Base-by-base conservation (phyloP, 2,888 invertebrate genomes). In the Epirrhoe alternata region DNA sequence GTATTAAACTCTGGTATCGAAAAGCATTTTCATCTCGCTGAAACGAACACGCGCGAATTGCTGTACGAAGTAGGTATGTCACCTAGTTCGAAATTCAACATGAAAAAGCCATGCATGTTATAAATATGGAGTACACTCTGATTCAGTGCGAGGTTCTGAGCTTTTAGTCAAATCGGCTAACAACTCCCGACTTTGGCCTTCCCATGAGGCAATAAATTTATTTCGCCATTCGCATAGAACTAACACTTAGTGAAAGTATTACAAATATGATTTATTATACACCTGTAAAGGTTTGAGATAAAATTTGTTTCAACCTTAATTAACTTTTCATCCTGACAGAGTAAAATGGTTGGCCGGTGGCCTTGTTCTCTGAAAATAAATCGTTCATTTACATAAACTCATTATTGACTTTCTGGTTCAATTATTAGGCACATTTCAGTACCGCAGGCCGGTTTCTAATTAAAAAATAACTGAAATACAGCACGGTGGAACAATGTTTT, bases 131-230 rank as follows among this genome's bases (percentile, higher is more conserved):
- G 17, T 59, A 38, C 31, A 31, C 45, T 61, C 38, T 30, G 49
- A 53, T 57, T 49, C 64, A 68, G 50, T 56, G 58, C 24, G 56
- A 47, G 17, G n/a, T 50, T 38, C 55, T 35, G 65, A 64, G 74
- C 75, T 77, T 74, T 75, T 74, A 77, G 74, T 73, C 70, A 77
- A 77, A 75, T 75, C 73, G 68, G 65, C 54, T 61, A 49, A 70
- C 57, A 56, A 66, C 54, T 66, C 42, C 64, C 69, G 64, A 72
- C 72, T 49, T 61, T 51, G 67, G 42, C 65, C 70, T 68, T 76
- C 74, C 68, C 70, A 58, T 52, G 70, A 68, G 72, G 68, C 71
- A 14, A 71, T 76, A 72, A 72, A 74, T 77, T 71, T 68, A 64
- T 72, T 68, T 58, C 10, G 42, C 57, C 42, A 62, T 55, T 65